Conservation (phyloP, 2,888 invertebrate genomes). For the Pasiphila rectangulata region DNA sequence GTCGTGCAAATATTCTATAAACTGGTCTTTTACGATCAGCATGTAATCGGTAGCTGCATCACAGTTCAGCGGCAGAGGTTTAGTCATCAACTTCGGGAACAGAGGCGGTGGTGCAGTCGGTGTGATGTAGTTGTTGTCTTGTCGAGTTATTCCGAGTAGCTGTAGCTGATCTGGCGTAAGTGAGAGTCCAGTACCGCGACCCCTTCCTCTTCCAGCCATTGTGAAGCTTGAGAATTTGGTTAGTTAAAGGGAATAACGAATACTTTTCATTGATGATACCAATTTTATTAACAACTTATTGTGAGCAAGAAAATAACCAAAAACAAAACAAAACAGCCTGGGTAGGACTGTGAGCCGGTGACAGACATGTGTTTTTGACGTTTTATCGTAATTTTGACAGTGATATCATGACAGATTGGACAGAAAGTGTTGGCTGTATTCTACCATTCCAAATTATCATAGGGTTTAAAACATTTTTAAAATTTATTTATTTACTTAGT, state of each 20-base stretch:
- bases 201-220: constrained; percentile 75
- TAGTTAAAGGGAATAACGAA: background rate
- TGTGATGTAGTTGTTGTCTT: constrained; percentile 70
- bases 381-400: background rate
- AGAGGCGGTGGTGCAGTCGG: constrained; percentile 81
- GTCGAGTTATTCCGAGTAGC: constrained; percentile 77
- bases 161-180: constrained; percentile 81
- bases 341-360: background rate
- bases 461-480: no score
- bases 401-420: background rate
- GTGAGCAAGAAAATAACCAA: background rate
- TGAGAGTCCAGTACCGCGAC: constrained; percentile 71
- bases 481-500: no score
- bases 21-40: constrained; percentile 86
- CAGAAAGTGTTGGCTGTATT: no score
- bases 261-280: background rate
- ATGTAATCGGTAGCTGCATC: constrained; percentile 85
- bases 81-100: constrained; percentile 81
- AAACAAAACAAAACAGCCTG: background rate
- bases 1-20: constrained; percentile 85
- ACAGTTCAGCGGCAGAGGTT: constrained; percentile 74
- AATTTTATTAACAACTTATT: background rate
- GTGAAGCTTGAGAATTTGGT: background rate
- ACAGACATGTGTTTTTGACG: constrained; percentile 1
- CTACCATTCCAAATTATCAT: no score